phyloP scores from a whole-genome alignment of 2,113 vertebrate species.

The Lota lota region DNA sequence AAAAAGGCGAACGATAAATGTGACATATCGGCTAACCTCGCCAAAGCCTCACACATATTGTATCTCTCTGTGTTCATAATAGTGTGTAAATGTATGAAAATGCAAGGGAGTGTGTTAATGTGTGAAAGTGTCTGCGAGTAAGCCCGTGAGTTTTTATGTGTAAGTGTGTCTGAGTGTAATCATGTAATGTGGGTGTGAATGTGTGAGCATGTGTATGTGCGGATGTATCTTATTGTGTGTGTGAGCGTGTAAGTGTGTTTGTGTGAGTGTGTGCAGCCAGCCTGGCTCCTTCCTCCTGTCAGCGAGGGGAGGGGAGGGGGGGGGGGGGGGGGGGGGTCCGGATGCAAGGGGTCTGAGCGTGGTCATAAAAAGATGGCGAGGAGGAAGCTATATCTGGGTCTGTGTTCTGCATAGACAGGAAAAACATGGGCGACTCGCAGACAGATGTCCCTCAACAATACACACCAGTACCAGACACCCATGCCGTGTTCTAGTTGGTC shows the following conservation, averaged over 20 bases:
- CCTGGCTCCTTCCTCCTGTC: background rate
- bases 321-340: background rate
- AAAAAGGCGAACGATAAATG: too few species aligned
- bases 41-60: too few species aligned
- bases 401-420: background rate
- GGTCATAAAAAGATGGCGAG: background rate
- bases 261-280: background rate
- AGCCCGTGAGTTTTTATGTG: too few species aligned
- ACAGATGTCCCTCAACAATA: background rate
- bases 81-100: too few species aligned
- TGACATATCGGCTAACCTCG: too few species aligned
- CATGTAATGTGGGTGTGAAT: background rate
- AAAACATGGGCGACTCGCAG: background rate
- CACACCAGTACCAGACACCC: background rate
- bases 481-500: too few species aligned
- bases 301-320: background rate
- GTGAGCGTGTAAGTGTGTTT: background rate
- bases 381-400: background rate
- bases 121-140: too few species aligned
- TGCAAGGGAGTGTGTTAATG: too few species aligned
- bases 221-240: too few species aligned
- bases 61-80: too few species aligned
- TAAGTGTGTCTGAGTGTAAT: background rate
- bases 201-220: too few species aligned
- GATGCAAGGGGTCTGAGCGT: background rate